A percentile compares a stretch with the other conserved stretches of the same genome.
Conservation (phyloP, 1,140 invertebrate species). For the Drosophila kohkoa region DNA sequence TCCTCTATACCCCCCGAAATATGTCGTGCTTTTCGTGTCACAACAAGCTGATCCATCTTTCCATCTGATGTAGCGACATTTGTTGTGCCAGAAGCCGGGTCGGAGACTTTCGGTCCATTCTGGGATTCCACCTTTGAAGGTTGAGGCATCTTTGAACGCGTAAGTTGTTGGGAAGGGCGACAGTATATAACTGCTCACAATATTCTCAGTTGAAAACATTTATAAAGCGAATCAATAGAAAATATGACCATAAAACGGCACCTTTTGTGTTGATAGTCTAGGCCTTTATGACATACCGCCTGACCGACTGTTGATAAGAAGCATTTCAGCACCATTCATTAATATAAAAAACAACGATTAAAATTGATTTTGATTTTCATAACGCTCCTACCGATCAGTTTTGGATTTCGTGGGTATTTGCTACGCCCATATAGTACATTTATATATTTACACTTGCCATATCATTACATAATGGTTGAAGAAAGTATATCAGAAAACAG, state of each 20-base stretch:
- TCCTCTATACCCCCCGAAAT: slow-evolving; percentile 60
- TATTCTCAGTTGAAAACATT: slow-evolving; percentile 42
- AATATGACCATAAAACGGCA: slow-evolving; percentile 67
- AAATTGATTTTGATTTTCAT: slow-evolving; percentile 18
- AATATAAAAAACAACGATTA: slow-evolving; percentile 65
- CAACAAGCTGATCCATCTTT: slow-evolving; percentile 17
- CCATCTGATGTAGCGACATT: slow-evolving; percentile 13
- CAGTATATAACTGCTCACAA: slow-evolving; percentile 48
- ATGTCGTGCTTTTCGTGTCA: slow-evolving; percentile 23
- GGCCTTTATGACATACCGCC: slow-evolving; percentile 64
- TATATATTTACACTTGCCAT: too few species aligned
- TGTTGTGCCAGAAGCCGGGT: neutral
- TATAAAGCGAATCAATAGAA: slow-evolving; percentile 58
- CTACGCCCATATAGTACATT: too few species aligned
- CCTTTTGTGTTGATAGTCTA: slow-evolving; percentile 61
- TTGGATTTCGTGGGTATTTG: too few species aligned
- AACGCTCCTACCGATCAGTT: neutral
- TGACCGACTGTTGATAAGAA: slow-evolving; percentile 67
- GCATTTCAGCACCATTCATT: slow-evolving; percentile 25
- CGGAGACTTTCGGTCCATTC: slow-evolving; percentile 29
- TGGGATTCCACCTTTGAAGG: slow-evolving; percentile 42
- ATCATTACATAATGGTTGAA: too few species aligned
- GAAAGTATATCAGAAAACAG: too few species aligned
- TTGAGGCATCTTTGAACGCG: slow-evolving; percentile 51
- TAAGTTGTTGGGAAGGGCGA: slow-evolving; percentile 22